Evolutionary conservation across 2,888 invertebrate genomes (phyloP).

Genomic region (Vesta saturnalis): DNA sequence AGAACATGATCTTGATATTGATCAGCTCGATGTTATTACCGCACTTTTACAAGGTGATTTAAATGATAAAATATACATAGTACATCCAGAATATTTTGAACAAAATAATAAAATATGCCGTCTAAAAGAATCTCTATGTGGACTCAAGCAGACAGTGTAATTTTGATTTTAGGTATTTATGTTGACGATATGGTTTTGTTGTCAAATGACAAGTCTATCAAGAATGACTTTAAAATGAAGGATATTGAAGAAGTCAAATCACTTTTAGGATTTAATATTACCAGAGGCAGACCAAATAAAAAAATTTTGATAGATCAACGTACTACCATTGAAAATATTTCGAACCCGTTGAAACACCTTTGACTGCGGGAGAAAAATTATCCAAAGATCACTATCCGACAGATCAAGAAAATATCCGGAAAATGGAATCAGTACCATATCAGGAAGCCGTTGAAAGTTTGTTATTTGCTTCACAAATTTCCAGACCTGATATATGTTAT

Average conservation of each 20-base stretch:
- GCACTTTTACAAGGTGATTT: too few species aligned
- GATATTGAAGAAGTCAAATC: constrained; percentile 1
- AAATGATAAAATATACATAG: background rate
- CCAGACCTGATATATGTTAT: background rate
- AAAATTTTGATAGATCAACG: background rate
- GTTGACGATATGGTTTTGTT: too few species aligned
- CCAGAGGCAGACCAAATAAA: background rate
- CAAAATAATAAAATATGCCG: background rate
- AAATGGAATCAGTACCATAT: too few species aligned
- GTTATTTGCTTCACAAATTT: background rate
- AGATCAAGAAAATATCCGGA: too few species aligned
- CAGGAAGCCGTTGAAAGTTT: too few species aligned
- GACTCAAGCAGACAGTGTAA: background rate
- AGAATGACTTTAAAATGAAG: background rate
- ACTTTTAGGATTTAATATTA: background rate
- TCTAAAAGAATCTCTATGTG: background rate
- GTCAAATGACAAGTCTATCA: too few species aligned
- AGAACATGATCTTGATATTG: background rate
- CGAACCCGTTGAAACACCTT: background rate
- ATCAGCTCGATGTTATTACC: background rate
- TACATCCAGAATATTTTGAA: background rate
- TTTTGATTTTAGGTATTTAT: too few species aligned
- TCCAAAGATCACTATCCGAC: too few species aligned
- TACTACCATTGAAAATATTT: background rate
- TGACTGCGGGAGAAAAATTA: background rate